phyloP scores from a whole-genome alignment of 1,140 invertebrate genomes.

The Aphelenchoides fujianensis region DNA sequence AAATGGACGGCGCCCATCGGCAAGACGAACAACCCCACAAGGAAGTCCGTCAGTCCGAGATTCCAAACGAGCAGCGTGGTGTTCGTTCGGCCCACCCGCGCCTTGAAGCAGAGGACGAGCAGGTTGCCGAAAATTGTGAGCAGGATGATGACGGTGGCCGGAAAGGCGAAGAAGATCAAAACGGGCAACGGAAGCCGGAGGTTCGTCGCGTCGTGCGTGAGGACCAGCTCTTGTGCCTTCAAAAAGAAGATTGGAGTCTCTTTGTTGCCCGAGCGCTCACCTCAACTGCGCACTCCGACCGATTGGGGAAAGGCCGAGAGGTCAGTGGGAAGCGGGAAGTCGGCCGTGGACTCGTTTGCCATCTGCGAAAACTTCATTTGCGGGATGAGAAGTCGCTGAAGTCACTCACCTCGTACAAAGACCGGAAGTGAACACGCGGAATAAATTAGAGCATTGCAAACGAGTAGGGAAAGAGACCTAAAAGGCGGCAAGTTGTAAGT shows the following conservation, averaged over 20 bases:
- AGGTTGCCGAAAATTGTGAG: slow-evolving; percentile 60
- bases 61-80: slow-evolving; percentile 61
- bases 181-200: slow-evolving; percentile 40
- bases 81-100: slow-evolving; percentile 58
- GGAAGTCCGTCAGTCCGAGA: slow-evolving; percentile 64
- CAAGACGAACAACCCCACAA: slow-evolving; percentile 66
- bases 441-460: too few relatives aligned
- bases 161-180: slow-evolving; percentile 51
- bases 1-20: slow-evolving; percentile 63
- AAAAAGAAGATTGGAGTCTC: not conserved
- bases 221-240: not conserved
- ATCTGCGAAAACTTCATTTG: too few relatives aligned
- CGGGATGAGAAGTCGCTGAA: too few relatives aligned
- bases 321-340: not conserved
- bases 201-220: not conserved
- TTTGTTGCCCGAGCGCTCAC: not conserved
- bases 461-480: too few relatives aligned
- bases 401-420: too few relatives aligned
- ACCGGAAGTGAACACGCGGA: too few relatives aligned
- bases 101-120: slow-evolving; percentile 59
- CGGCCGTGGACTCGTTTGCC: too few relatives aligned
- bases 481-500: too few relatives aligned
- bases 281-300: not conserved
- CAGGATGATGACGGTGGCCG: slow-evolving; percentile 56
- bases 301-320: not conserved